Base-by-base conservation (phyloP, 2,797 vertebrate species). In the Ibycter americanus region DNA sequence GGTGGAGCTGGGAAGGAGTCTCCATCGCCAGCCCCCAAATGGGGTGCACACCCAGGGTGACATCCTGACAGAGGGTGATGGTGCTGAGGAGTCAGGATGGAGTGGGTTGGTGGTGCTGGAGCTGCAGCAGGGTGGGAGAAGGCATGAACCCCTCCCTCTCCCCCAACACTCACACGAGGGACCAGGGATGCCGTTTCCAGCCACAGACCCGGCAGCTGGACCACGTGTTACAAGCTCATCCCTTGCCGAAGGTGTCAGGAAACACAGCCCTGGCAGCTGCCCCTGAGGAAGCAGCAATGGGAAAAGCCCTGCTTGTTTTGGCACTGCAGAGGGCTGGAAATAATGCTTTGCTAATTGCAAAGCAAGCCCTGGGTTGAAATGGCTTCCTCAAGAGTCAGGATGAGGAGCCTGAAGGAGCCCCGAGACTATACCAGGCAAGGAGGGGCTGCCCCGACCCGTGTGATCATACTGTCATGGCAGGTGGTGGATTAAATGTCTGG, bases 91-190 rank as follows among this genome's bases (percentile, higher is more conserved):
- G 20, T 11, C 5, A 6, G 71, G 54, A 51, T 29, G 8, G 32
- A 36, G 58, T 8, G 27, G 16, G 12, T 34, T 47, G n/a, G 6
- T 8, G 6, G 18, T 5, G 4, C 38, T 61, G 49, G 16, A n/a
- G 20, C n/a, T 52, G 55, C 1, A 0, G 12, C 9, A 10, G 12
- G 1, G 38, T 11, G 38, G 15, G 23, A 44, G 26, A 76, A 71
- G 31, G 10, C 1, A 0, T 25, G 15, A 81, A 29, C 9, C 7
- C 42, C n/a, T 13, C 4, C 11, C 12, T 38, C 4, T 56, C 4
- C 40, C 8, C 32, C 15, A 17, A 8, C 58, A 31, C 17, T 68
- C 49, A 83, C 1, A 0, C 0, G 1, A 38, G 47, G 80, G 52
- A 44, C 29, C n/a, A 42, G 29, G 25, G 27, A 21, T 67, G 72